Evolutionary conservation across 1,140 invertebrate species (phyloP).

Genomic region (Brachystomella parvula): DNA sequence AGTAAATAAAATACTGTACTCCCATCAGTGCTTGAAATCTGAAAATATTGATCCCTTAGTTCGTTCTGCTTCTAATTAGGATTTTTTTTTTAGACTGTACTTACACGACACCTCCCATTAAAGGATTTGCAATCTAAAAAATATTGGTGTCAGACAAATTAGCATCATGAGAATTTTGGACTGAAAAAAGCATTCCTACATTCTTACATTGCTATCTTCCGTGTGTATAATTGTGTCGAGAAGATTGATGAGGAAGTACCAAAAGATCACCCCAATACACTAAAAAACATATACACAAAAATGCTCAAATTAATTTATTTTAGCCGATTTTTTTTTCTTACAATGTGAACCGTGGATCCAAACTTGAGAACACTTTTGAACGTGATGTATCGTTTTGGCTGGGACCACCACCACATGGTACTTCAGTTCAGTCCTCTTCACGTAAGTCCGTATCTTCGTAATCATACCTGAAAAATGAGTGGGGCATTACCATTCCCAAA

Average conservation of each 20-base stretch:
- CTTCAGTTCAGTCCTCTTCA: background rate
- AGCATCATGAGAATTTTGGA: background rate
- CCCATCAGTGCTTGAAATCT: background rate
- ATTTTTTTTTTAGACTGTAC: no score
- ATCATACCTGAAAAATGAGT: no score
- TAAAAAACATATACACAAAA: background rate
- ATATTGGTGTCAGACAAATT: no score
- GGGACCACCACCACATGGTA: conserved; percentile 5
- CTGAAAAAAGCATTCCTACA: background rate
- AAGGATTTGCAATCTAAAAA: no score
- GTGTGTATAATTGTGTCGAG: background rate
- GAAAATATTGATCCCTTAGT: no score
- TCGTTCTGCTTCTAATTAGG: no score
- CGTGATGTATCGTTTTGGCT: background rate
- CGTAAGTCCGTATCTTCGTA: no score
- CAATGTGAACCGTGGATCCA: conserved; percentile 4
- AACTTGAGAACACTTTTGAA: conserved; percentile 7
- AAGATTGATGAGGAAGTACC: conserved; percentile 8
- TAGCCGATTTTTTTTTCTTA: background rate
- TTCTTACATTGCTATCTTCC: background rate
- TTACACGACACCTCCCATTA: no score
- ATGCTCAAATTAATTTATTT: background rate
- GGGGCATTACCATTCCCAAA: no score
- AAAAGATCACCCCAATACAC: conserved; percentile 9
- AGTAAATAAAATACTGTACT: conserved; percentile 11